Evolutionary conservation across 2,797 vertebrate species (phyloP).

Genomic region (Acanthurus lineatus): DNA sequence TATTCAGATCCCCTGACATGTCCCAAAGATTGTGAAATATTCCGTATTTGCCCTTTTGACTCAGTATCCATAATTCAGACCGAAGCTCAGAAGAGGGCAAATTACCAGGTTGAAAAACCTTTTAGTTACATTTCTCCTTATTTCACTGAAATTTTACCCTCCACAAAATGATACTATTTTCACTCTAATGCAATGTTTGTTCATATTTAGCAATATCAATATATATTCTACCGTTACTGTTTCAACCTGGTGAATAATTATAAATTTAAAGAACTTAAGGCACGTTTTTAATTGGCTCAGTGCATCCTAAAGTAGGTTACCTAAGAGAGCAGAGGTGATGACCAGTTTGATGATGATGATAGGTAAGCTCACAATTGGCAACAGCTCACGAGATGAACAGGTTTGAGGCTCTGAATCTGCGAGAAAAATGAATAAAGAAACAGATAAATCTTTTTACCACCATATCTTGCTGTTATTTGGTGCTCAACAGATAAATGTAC

Average conservation of each 20-base stretch:
- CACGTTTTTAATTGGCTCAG: background rate
- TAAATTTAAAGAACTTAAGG: background rate
- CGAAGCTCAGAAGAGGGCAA: background rate
- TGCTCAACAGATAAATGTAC: too few species aligned
- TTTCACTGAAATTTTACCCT: background rate
- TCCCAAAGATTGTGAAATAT: background rate
- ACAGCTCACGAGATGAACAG: slow-evolving; percentile 48
- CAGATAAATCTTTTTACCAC: background rate
- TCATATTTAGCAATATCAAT: too few species aligned
- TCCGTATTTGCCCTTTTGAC: background rate
- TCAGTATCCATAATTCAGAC: slow-evolving; percentile 1
- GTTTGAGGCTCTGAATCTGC: slow-evolving; percentile 17
- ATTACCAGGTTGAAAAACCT: slow-evolving; percentile 10
- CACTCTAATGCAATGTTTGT: too few species aligned
- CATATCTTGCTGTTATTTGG: too few species aligned
- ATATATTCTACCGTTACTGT: background rate
- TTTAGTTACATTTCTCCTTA: background rate
- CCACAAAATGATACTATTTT: too few species aligned
- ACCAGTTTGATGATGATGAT: slow-evolving; percentile 63
- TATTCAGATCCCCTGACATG: background rate
- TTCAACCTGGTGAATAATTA: background rate
- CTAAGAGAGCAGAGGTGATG: slow-evolving; percentile 70
- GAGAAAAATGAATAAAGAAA: slow-evolving; percentile 2
- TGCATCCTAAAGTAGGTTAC: slow-evolving; percentile 56
- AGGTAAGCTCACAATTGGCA: slow-evolving; percentile 57